Evolutionary conservation across 2,888 invertebrate species (phyloP).

Genomic region (Spisula subtruncata): DNA sequence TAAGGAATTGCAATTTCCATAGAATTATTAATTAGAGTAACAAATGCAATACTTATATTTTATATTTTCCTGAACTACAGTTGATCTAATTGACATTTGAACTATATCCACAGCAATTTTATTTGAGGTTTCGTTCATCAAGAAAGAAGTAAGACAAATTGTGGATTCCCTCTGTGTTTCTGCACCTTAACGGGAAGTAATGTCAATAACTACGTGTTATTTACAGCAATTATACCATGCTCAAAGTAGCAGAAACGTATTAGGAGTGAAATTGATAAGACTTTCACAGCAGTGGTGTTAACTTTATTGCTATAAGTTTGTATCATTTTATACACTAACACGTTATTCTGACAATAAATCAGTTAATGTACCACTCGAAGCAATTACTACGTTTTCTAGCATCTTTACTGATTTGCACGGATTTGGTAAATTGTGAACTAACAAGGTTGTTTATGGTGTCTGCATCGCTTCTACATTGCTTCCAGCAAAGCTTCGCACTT

Average conservation of each 20-base stretch:
- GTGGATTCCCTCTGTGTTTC: not conserved
- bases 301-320: not conserved
- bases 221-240: not conserved
- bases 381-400: not conserved
- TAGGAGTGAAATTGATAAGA: not conserved
- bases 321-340: not conserved
- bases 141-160: no score
- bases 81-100: no score
- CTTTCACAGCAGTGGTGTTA: not conserved
- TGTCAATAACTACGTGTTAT: not conserved
- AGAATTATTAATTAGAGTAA: no score
- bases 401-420: slow-evolving; percentile 13
- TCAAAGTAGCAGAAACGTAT: not conserved
- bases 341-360: not conserved
- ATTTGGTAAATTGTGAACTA: slow-evolving; percentile 7
- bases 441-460: slow-evolving; percentile 3
- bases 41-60: no score
- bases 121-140: no score
- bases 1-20: no score
- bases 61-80: no score
- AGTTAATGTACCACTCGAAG: not conserved
- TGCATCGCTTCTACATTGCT: not conserved
- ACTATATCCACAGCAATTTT: no score
- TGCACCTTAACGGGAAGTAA: not conserved
- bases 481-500: not conserved